phyloP scores from a whole-genome alignment of 2,888 invertebrate species.

The Stenoptilia bipunctidactyla region DNA sequence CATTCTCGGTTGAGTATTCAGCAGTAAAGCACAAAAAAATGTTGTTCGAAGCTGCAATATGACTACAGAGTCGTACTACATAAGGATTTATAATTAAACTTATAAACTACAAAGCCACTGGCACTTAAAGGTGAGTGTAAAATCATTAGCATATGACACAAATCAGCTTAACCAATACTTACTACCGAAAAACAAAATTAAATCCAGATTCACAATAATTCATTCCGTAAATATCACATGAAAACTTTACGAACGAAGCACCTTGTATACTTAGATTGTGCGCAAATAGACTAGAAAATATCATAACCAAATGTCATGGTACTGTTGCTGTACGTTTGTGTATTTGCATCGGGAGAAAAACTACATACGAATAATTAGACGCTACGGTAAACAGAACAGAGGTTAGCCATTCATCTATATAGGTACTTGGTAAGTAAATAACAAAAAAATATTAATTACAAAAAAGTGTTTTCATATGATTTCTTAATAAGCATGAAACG shows the following conservation, averaged over 20 bases:
- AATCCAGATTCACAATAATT: conserved; percentile 34
- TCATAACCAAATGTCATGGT: conserved; percentile 50
- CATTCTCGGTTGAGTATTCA: conserved; percentile 69
- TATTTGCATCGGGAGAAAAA: conserved; percentile 6
- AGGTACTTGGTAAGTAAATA: too few species aligned
- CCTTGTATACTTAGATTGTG: conserved; percentile 55
- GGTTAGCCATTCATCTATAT: too few species aligned
- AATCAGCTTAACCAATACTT: conserved; percentile 42
- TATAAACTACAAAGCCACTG: conserved; percentile 52
- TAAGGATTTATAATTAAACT: conserved; percentile 22
- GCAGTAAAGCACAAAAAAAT: conserved; percentile 64
- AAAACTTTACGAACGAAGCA: conserved; percentile 56
- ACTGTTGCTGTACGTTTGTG: conserved; percentile 27
- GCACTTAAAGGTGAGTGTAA: conserved; percentile 56
- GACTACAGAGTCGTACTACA: conserved; percentile 43
- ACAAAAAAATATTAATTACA: too few species aligned
- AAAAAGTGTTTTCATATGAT: too few species aligned
- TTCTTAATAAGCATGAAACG: too few species aligned
- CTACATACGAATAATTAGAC: too few species aligned
- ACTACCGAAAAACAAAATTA: conserved; percentile 32
- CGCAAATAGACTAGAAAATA: conserved; percentile 63
- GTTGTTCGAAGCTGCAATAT: conserved; percentile 67
- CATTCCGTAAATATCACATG: conserved; percentile 50
- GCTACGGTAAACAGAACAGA: too few species aligned
- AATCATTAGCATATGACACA: conserved; percentile 61